A percentile compares a stretch with the other conserved stretches of the same genome.
These are phyloP conservation scores for Ciconia boyciana DNA, from an alignment of 2,113 vertebrate genomes.

Conservation along the genomic window DNA sequence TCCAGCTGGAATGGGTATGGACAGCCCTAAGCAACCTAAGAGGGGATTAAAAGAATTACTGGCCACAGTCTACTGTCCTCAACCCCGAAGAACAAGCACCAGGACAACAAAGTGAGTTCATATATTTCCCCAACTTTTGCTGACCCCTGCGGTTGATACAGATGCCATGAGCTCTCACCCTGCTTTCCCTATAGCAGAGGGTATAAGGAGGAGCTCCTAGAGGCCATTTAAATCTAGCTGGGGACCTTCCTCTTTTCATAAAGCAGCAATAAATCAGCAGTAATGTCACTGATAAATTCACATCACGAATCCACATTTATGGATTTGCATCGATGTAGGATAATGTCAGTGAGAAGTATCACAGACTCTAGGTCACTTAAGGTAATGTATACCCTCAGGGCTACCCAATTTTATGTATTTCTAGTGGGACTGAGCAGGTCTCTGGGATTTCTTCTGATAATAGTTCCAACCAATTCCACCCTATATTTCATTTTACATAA, in stretches of 20 bases:
- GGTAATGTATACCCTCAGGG: not conserved
- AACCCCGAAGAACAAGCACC: not conserved
- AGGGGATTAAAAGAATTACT: not conserved
- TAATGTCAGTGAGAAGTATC: not conserved
- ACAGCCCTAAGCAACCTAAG: not conserved
- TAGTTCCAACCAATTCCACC: not conserved
- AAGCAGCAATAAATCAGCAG: not conserved
- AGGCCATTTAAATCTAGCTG: not conserved
- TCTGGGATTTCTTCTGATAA: not conserved
- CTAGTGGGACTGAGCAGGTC: not conserved
- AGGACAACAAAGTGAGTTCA: not conserved
- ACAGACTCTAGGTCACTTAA: not conserved
- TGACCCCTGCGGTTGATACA: not conserved
- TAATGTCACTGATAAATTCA: not conserved
- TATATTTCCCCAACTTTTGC: not conserved
- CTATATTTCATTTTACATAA: not conserved
- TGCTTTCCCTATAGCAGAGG: not conserved
- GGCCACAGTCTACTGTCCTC: not conserved
- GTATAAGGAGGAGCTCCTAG: not conserved
- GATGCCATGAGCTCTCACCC: not conserved
- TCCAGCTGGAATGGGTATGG: not conserved
- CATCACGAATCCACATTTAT: not conserved
- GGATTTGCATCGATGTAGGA: not conserved
- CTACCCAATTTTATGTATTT: not conserved
- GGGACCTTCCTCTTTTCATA: not conserved